Evolutionary conservation across 1,140 invertebrate genomes (phyloP).

Genomic region (silkworm (Bombyx mori)): ASM3026992v2 NC_085128.1:5392001-5392500

Average conservation of each 20-base stretch:
- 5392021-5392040: too few relatives aligned
- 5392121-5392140: conserved; percentile 10
- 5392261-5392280: conserved; percentile 7
- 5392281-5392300: neutral
- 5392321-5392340: neutral
- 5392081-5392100: neutral
- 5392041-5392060: too few relatives aligned
- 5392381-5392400: too few relatives aligned
- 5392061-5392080: neutral
- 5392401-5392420: too few relatives aligned
- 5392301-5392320: neutral
- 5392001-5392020: too few relatives aligned
- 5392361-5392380: too few relatives aligned
- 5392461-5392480: too few relatives aligned
- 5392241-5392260: conserved; percentile 8
- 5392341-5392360: too few relatives aligned
- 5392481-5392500: too few relatives aligned
- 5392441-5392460: too few relatives aligned
- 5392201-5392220: conserved; percentile 3
- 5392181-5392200: conserved; percentile 12
- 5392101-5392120: neutral
- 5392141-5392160: conserved; percentile 2
- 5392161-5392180: conserved; percentile 8
- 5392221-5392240: conserved; percentile 1
- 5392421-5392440: too few relatives aligned